Evolutionary conservation across 2,113 vertebrate species (phyloP).

Genomic region (Gracilinanus agilis): DNA sequence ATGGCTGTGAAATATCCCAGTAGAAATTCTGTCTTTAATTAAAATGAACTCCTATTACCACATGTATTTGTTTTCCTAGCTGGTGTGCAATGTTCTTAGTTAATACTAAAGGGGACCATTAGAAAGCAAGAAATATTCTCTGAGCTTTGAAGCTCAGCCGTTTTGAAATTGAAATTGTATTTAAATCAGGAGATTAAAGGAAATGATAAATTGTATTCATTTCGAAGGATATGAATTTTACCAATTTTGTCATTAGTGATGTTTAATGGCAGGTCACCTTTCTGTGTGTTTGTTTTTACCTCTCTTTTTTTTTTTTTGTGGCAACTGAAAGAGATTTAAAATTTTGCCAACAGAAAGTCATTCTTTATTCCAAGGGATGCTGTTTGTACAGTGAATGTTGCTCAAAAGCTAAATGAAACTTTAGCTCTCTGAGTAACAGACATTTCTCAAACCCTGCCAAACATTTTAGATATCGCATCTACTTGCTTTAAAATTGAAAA

Average conservation of each 20-base stretch:
- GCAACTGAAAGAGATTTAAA: slow-evolving; percentile 64
- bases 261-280: neutral
- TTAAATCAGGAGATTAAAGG: slow-evolving; percentile 50
- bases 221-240: slow-evolving; percentile 49
- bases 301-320: slow-evolving; percentile 60
- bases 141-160: slow-evolving; percentile 49
- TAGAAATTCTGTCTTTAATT: slow-evolving; percentile 9
- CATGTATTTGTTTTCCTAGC: neutral
- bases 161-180: slow-evolving; percentile 52
- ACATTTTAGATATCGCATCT: slow-evolving; percentile 45
- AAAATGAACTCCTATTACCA: neutral
- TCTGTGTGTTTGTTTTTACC: neutral
- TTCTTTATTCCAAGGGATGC: slow-evolving; percentile 29
- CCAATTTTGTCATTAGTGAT: slow-evolving; percentile 13
- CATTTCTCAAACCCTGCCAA: slow-evolving; percentile 45
- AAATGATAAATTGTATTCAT: slow-evolving; percentile 15
- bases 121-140: slow-evolving; percentile 31
- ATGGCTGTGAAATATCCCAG: neutral
- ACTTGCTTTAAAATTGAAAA: slow-evolving; percentile 54
- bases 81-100: neutral
- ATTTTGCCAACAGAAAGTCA: slow-evolving; percentile 64
- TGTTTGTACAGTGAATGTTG: slow-evolving; percentile 40
- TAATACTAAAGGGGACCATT: slow-evolving; percentile 21
- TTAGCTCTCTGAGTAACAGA: slow-evolving; percentile 39
- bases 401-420: slow-evolving; percentile 35